A percentile compares a stretch with the other conserved stretches of the same genome.
These are phyloP conservation scores for Trilocha varians DNA, from an alignment of 2,888 invertebrate species.

Conservation along the genomic window DNA sequence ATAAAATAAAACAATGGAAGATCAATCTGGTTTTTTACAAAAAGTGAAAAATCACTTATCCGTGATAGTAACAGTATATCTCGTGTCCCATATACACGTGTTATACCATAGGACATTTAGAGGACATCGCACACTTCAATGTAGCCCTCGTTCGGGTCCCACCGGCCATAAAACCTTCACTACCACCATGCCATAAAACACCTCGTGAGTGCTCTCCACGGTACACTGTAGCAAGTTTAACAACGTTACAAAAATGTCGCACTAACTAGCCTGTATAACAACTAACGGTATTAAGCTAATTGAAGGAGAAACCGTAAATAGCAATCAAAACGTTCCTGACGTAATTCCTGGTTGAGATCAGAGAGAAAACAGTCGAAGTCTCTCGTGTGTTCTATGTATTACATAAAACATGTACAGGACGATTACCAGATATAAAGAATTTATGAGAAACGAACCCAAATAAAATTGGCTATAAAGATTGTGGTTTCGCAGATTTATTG, in stretches of 20 bases:
- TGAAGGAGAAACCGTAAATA: no score
- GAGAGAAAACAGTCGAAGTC: no score
- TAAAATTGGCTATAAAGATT: constrained; percentile 28
- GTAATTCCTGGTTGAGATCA: no score
- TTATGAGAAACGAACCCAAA: constrained; percentile 25
- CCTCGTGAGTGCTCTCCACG: constrained; percentile 35
- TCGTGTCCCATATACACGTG: constrained; percentile 32
- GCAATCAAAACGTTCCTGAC: no score
- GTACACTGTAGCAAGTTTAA: constrained; percentile 19
- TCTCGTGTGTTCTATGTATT: background rate
- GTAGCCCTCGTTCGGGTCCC: constrained; percentile 35
- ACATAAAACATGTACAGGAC: constrained; percentile 3
- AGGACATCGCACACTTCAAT: background rate
- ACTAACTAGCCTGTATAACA: background rate
- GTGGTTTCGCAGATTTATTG: constrained; percentile 13
- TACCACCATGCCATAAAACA: constrained; percentile 51
- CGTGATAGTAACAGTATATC: no score
- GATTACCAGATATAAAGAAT: constrained; percentile 10
- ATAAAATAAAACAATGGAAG: constrained; percentile 17
- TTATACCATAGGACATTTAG: constrained; percentile 31
- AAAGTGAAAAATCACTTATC: no score
- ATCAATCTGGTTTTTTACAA: background rate
- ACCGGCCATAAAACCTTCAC: constrained; percentile 52
- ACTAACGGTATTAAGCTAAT: background rate
- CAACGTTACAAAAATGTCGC: constrained; percentile 8